phyloP scores from a whole-genome alignment of 2,113 vertebrate genomes.

The Tinamus guttatus region DNA sequence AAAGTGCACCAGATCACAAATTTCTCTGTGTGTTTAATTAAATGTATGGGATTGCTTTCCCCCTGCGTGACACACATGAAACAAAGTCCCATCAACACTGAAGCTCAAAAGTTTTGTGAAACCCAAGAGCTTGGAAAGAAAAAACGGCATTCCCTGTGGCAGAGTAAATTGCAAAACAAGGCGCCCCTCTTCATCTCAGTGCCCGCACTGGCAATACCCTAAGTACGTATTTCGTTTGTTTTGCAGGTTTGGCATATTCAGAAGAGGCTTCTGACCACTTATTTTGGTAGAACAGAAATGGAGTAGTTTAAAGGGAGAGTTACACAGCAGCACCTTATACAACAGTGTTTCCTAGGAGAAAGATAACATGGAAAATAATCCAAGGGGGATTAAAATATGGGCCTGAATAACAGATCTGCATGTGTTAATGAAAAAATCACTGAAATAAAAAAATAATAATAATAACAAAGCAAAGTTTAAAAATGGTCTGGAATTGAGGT shows the following conservation, averaged over 20 bases:
- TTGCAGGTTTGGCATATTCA: neutral
- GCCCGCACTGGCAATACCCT: neutral
- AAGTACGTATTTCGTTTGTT: accelerated
- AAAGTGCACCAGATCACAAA: neutral
- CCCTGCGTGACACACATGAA: accelerated
- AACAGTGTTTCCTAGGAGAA: neutral
- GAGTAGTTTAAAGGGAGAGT: neutral
- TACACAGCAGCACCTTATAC: neutral
- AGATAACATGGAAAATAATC: neutral
- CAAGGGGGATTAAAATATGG: neutral
- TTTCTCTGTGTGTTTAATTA: neutral
- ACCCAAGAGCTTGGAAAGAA: neutral
- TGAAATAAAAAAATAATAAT: neutral
- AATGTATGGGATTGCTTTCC: neutral
- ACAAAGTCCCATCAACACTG: neutral
- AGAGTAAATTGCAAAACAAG: neutral
- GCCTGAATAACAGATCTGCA: neutral
- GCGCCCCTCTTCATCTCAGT: neutral
- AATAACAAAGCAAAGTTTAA: neutral
- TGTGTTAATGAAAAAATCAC: neutral
- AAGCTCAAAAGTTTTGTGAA: neutral
- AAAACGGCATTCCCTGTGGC: neutral
- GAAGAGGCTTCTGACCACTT: neutral
- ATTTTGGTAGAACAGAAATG: neutral
- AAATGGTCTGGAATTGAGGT: neutral